Evolutionary conservation across 1,140 invertebrate genomes (phyloP), one percentile per base, ranked within the genome.

Genomic region (Helicorthomorpha holstii): DNA sequence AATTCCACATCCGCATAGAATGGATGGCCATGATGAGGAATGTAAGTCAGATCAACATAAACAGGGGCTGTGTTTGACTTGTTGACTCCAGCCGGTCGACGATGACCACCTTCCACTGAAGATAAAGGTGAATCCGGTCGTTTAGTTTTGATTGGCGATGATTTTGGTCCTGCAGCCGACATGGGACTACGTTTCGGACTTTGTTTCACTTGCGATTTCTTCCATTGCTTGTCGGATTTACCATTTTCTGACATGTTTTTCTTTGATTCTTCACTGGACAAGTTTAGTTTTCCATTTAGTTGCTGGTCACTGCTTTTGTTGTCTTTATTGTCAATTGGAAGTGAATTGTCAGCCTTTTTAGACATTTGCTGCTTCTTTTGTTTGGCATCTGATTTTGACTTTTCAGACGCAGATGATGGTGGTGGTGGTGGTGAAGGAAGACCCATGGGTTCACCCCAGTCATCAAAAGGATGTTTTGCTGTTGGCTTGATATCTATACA

Each of bases 11-110:
- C 84, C n/a, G 84, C 82, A 62, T 96, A 96, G 61, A 85, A 81
- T 0, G 86, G 83, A 68, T 95, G 91, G 38, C 89, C 92, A 65
- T 95, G 89, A 67, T 94, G 86, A 26, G 93, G 92, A 34, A 98
- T 88, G 63, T 96, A 98, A 0, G 90, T 90, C 53, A 98, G 70
- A 66, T 97, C 92, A 58, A 98, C 77, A 62, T 95, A 96, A 50
- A 95, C 79, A 1, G 86, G 85, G 54, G 77, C 72, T 14, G 50
- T 27, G 14, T 27, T 27, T 42, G 12, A 4, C 48, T 7, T 49
- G 22, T 4, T 21, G 29, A 25, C 4, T 4, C n/a, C 25, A 43
- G 21, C 50, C 2, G 43, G 51, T 25, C 25, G 44, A 49, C 29
- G 29, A n/a, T n/a, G n/a, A n/a, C n/a, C n/a, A 34, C 29, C 29